phyloP scores from a whole-genome alignment of 2,797 vertebrate genomes.

The Oceanodroma leucorhoa region DNA sequence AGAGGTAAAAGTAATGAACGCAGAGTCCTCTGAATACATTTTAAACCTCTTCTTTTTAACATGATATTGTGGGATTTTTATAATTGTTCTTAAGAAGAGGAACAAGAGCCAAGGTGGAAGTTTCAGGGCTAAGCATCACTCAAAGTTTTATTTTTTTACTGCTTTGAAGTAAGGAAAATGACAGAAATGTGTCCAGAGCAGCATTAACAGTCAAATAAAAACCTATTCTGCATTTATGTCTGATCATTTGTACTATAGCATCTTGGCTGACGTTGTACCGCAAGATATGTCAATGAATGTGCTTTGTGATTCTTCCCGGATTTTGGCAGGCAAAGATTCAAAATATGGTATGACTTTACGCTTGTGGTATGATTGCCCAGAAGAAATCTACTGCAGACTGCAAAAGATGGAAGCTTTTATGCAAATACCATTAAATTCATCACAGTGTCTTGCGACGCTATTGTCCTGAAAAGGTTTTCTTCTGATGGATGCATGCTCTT shows the following conservation, averaged over 20 bases:
- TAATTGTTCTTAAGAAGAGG: not conserved
- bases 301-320: not conserved
- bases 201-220: not conserved
- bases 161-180: not conserved
- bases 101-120: not conserved
- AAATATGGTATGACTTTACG: constrained; percentile 7
- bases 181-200: not conserved
- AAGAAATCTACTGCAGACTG: not conserved
- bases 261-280: not conserved
- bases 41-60: not conserved
- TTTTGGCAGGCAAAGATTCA: constrained; percentile 4
- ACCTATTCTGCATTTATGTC: not conserved
- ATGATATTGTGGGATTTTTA: not conserved
- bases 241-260: not conserved
- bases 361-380: constrained; percentile 4
- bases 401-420: constrained; percentile 25
- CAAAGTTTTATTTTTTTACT: not conserved
- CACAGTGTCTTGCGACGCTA: rapidly evolving
- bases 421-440: not conserved
- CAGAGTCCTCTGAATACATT: not conserved
- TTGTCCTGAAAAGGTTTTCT: not conserved
- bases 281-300: not conserved
- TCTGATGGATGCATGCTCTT: not conserved
- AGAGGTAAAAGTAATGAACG: not conserved
- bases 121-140: not conserved